Percentiles rank a stretch among this genome's conserved stretches.
Conservation (phyloP, 2,113 vertebrate genomes). For the Chaetops frenatus region DNA sequence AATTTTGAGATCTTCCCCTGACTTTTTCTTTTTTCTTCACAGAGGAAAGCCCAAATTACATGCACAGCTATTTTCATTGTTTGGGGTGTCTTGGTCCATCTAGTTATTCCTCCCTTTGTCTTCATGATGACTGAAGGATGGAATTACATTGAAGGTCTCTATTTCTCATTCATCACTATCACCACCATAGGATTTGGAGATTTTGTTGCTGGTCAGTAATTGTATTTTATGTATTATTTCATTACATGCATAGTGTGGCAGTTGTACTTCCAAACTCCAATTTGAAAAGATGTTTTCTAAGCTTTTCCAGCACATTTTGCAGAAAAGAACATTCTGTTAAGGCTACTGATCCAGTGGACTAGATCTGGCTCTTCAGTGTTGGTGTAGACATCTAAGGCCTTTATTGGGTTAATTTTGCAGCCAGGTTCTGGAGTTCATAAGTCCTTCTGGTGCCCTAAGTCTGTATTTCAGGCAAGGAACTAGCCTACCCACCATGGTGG, state of each 20-base stretch:
- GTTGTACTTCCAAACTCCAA: neutral
- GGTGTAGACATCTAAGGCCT: neutral
- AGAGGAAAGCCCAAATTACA: slow-evolving; percentile 94
- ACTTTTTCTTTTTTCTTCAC: neutral
- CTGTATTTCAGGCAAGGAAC: neutral
- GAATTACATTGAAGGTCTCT: slow-evolving; percentile 92
- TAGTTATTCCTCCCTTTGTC: slow-evolving; percentile 92
- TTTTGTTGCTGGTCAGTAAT: slow-evolving; percentile 86
- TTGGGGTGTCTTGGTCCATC: slow-evolving; percentile 91
- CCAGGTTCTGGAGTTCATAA: neutral
- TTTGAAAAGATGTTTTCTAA: neutral
- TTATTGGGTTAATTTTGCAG: neutral
- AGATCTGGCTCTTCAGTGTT: neutral
- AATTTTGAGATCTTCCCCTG: neutral
- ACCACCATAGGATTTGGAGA: slow-evolving; percentile 97
- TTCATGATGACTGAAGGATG: slow-evolving; percentile 96
- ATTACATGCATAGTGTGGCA: neutral
- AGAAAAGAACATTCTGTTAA: neutral
- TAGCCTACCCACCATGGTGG: neutral
- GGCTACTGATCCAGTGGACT: neutral
- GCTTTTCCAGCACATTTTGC: neutral
- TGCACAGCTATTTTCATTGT: slow-evolving; percentile 94
- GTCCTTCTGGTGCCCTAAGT: neutral
- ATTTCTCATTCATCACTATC: slow-evolving; percentile 96
- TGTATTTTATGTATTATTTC: neutral